These are phyloP conservation scores for Eupithecia subfuscata DNA, from an alignment of 2,888 invertebrate species.

Conservation along the genomic window DNA sequence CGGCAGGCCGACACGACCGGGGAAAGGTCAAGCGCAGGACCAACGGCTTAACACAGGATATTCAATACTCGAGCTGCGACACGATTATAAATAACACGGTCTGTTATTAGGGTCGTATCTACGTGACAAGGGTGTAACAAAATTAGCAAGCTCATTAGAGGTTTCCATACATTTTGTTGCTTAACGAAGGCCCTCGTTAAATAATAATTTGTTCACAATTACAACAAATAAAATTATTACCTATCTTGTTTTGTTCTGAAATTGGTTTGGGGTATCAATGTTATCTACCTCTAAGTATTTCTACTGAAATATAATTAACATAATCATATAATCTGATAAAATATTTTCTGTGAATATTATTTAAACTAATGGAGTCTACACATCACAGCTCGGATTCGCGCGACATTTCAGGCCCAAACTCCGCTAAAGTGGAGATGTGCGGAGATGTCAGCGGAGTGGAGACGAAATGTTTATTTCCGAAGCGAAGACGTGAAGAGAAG, in stretches of 20 bases:
- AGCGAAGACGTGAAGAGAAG: too few relatives aligned
- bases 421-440: too few relatives aligned
- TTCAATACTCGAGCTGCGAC: neutral
- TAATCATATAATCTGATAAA: neutral
- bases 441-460: too few relatives aligned
- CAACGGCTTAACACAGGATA: too few relatives aligned
- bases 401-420: too few relatives aligned
- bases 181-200: slow-evolving; percentile 11
- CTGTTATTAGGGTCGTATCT: slow-evolving; percentile 17
- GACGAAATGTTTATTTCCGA: too few relatives aligned
- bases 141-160: slow-evolving; percentile 51
- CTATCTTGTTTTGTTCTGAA: neutral
- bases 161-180: slow-evolving; percentile 10
- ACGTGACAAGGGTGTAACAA: slow-evolving; percentile 47
- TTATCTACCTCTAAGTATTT: neutral
- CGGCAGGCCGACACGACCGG: too few relatives aligned
- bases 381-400: too few relatives aligned
- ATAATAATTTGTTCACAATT: slow-evolving; percentile 10
- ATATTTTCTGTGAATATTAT: neutral
- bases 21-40: too few relatives aligned
- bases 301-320: neutral
- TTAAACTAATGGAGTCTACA: neutral
- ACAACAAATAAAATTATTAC: neutral
- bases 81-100: slow-evolving; percentile 10
- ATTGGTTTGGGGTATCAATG: neutral